Conservation (phyloP, 2,888 invertebrate species). For the Pseudococcus jackbeardsleyi region DNA sequence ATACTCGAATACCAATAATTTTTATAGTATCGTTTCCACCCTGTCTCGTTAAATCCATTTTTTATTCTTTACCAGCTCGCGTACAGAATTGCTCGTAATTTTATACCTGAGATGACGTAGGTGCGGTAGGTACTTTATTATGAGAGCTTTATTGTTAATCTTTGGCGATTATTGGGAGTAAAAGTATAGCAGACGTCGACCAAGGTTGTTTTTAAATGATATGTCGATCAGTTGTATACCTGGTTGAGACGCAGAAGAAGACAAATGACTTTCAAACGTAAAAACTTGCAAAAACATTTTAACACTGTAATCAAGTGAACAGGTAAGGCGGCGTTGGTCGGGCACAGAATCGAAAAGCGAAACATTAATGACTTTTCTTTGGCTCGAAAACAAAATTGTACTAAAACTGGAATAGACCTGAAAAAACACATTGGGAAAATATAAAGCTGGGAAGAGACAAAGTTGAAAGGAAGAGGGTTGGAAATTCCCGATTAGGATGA, state of each 20-base stretch:
- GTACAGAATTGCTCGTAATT: not conserved
- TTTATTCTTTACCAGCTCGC: not conserved
- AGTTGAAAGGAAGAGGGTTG: not conserved
- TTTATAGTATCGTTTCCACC: not conserved
- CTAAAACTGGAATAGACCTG: not conserved
- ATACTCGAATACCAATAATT: slow-evolving; percentile 13
- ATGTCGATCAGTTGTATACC: slow-evolving; percentile 28
- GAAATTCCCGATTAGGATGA: too few species aligned
- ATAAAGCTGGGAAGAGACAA: not conserved
- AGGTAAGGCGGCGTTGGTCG: not conserved
- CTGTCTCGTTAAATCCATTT: slow-evolving; percentile 15
- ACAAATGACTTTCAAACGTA: slow-evolving; percentile 13
- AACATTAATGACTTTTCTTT: slow-evolving; percentile 32
- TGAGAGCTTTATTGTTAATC: slow-evolving; percentile 10
- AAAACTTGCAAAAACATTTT: slow-evolving; percentile 28
- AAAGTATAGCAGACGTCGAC: not conserved
- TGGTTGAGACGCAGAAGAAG: slow-evolving; percentile 31
- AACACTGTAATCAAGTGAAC: slow-evolving; percentile 6
- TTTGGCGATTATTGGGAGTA: not conserved
- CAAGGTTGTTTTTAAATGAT: not conserved
- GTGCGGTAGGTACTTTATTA: not conserved
- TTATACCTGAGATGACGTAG: not conserved
- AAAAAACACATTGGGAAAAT: not conserved
- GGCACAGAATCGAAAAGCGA: not conserved
- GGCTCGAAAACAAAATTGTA: not conserved